Conservation (phyloP, 2,888 invertebrate genomes). For the Clistopyga incitator region DNA sequence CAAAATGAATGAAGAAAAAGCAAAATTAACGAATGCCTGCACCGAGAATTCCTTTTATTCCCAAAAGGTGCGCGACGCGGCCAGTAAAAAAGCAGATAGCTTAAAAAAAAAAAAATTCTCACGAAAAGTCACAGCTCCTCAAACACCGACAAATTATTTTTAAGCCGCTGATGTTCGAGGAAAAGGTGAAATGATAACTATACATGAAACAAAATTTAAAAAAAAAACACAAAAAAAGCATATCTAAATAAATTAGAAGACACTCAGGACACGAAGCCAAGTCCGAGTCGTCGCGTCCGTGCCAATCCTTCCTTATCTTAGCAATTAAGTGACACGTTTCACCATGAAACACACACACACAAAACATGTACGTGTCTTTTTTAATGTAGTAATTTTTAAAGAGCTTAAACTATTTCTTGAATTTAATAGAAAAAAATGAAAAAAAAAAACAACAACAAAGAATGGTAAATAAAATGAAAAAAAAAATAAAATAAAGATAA, state of each 20-base stretch:
- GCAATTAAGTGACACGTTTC: conserved; percentile 68
- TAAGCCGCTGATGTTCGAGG: not conserved
- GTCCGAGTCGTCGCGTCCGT: conserved; percentile 27
- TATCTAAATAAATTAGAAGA: not conserved
- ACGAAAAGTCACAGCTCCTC: conserved; percentile 18
- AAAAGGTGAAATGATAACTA: conserved; percentile 13
- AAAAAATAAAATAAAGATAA: not conserved
- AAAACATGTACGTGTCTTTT: conserved; percentile 35
- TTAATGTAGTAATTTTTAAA: conserved; percentile 69
- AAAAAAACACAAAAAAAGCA: not conserved
- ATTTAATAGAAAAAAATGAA: conserved; percentile 67
- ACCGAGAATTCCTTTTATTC: conserved; percentile 27
- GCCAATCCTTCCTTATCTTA: conserved; percentile 60
- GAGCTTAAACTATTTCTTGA: conserved; percentile 72
- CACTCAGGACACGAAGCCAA: not conserved
- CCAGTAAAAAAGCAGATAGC: conserved; percentile 33
- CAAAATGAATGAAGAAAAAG: conserved; percentile 7
- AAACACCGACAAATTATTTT: conserved; percentile 5
- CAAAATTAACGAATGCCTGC: conserved; percentile 8
- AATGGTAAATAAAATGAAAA: conserved; percentile 22
- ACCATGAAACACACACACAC: not conserved
- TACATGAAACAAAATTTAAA: not conserved
- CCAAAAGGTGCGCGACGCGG: conserved; percentile 36
- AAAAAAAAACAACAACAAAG: too few relatives aligned
- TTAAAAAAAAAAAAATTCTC: conserved; percentile 19